Evolutionary conservation across 2,113 vertebrate genomes (phyloP).

Genomic region (Clarias magur): DNA sequence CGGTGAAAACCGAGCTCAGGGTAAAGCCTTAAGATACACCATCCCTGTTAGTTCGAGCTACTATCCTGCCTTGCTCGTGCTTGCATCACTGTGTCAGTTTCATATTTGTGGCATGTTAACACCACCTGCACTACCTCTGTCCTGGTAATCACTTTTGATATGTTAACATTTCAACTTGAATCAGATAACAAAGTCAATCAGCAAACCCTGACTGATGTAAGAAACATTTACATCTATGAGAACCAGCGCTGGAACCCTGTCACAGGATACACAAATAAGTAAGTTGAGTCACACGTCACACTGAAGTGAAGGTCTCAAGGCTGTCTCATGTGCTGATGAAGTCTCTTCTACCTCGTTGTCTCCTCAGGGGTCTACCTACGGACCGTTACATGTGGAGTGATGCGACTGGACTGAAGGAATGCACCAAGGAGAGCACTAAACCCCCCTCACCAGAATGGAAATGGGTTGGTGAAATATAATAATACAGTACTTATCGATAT

Average conservation of each 20-base stretch:
- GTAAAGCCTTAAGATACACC: constrained; percentile 68
- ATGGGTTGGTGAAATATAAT: constrained; percentile 78
- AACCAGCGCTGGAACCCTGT: constrained; percentile 98
- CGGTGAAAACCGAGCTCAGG: constrained; percentile 79
- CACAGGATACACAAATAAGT: constrained; percentile 94
- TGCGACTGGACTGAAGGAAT: constrained; percentile 84
- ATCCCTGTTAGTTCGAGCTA: not conserved
- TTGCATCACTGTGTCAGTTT: not conserved
- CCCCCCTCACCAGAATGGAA: constrained; percentile 90
- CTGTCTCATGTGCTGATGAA: not conserved
- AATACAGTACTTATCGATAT: not conserved
- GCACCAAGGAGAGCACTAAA: constrained; percentile 85
- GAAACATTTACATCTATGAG: constrained; percentile 87
- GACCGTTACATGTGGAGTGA: constrained; percentile 98
- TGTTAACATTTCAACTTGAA: not conserved
- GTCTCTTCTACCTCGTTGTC: not conserved
- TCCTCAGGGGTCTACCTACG: constrained; percentile 87
- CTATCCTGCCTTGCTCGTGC: constrained; percentile 6
- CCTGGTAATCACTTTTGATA: not conserved
- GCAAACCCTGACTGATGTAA: constrained; percentile 82
- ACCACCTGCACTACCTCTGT: not conserved
- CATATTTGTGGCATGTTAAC: not conserved
- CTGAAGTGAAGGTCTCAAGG: not conserved
- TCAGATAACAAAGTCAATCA: constrained; percentile 53
- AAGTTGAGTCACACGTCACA: constrained; percentile 55